Percentiles rank a stretch among this genome's conserved stretches.
Evolutionary conservation across 2,888 invertebrate genomes (phyloP).

Genomic region (Xylophagus ater): DNA sequence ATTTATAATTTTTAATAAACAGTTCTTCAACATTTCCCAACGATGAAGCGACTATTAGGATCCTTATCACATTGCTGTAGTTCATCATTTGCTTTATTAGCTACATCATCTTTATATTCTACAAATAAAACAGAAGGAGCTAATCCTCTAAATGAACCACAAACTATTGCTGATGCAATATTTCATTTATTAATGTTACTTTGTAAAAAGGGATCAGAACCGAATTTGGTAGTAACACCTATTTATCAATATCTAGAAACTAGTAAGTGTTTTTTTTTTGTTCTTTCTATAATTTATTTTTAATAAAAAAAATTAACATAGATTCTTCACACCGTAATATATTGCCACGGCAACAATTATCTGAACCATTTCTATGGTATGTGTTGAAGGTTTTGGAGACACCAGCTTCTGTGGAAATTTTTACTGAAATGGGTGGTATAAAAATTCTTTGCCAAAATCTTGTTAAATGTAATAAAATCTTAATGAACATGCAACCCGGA

Average conservation of each 20-base stretch:
- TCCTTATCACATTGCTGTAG: constrained; percentile 67
- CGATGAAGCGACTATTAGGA: constrained; percentile 72
- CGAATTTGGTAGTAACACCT: constrained; percentile 64
- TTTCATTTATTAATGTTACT: constrained; percentile 71
- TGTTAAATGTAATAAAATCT: constrained; percentile 58
- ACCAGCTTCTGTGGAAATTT: constrained; percentile 60
- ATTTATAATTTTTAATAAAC: too few species aligned
- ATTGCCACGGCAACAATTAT: constrained; percentile 47
- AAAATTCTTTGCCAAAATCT: constrained; percentile 68
- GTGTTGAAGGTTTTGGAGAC: constrained; percentile 69
- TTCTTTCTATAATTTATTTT: background rate
- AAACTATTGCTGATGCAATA: constrained; percentile 76
- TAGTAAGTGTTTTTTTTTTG: constrained; percentile 23
- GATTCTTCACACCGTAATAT: constrained; percentile 34
- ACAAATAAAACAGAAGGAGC: constrained; percentile 29
- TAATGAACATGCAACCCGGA: constrained; percentile 58
- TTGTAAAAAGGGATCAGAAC: constrained; percentile 63
- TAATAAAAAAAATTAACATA: too few species aligned
- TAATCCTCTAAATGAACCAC: constrained; percentile 46
- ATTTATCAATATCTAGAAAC: constrained; percentile 56
- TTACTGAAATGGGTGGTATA: constrained; percentile 64
- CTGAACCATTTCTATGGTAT: constrained; percentile 78
- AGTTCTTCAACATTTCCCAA: constrained; percentile 64
- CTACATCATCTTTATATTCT: constrained; percentile 41
- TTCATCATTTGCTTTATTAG: constrained; percentile 56